Evolutionary conservation across 1,140 invertebrate species (phyloP).

Genomic region (Trachelipus rathkii): DNA sequence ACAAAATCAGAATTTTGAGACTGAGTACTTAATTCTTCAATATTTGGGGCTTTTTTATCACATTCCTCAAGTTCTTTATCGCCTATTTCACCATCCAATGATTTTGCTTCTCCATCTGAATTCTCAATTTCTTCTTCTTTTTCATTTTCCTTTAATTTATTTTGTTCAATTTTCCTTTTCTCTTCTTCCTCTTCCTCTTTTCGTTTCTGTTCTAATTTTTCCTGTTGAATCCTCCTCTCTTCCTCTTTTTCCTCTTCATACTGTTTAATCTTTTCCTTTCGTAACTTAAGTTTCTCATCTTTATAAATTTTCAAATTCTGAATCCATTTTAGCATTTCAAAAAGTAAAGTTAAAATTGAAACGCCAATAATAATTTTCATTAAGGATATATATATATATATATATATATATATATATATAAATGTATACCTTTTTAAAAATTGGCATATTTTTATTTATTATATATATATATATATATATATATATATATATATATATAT

Average conservation of each 20-base stretch:
- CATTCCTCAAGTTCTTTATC: not conserved
- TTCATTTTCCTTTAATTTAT: slow-evolving; percentile 30
- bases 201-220: slow-evolving; percentile 29
- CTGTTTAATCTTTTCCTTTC: slow-evolving; percentile 14
- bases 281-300: slow-evolving; percentile 2
- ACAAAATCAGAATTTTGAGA: not conserved
- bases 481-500: too few species aligned
- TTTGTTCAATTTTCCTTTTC: slow-evolving; percentile 29
- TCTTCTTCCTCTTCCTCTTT: slow-evolving; percentile 27
- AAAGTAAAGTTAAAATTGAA: too few species aligned
- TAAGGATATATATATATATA: too few species aligned
- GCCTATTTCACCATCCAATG: not conserved
- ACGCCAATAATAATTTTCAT: too few species aligned
- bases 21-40: not conserved
- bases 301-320: slow-evolving; percentile 12
- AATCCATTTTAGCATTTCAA: slow-evolving; percentile 23
- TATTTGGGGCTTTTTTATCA: not conserved
- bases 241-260: slow-evolving; percentile 37
- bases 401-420: too few species aligned
- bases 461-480: too few species aligned
- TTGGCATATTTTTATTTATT: too few species aligned
- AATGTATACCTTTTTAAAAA: too few species aligned
- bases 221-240: slow-evolving; percentile 30
- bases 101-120: not conserved
- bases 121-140: slow-evolving; percentile 30